Percentiles rank a stretch among this genome's conserved stretches.
Evolutionary conservation across 2,113 vertebrate genomes (phyloP).

Genomic region (Leuciscus idus): DNA sequence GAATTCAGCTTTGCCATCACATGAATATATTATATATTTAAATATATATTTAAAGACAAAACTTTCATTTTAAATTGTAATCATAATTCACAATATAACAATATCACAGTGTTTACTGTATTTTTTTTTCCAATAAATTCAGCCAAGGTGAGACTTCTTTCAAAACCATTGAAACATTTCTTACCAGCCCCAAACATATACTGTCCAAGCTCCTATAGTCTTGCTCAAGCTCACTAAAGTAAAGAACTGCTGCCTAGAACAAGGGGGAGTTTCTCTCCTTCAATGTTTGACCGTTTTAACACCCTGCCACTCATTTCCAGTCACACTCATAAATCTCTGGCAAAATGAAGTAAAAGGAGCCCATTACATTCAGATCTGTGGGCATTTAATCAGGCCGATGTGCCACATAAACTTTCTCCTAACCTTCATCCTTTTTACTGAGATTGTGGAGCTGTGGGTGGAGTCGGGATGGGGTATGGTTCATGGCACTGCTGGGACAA

Average conservation of each 20-base stretch:
- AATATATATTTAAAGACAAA: too few species aligned
- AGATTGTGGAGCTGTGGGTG: conserved; percentile 38
- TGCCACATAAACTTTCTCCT: conserved; percentile 78
- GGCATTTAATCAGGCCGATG: conserved; percentile 71
- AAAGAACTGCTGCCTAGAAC: conserved; percentile 17
- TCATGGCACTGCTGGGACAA: conserved; percentile 6
- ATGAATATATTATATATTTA: too few species aligned
- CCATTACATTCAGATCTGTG: conserved; percentile 75
- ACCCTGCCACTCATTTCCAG: conserved; percentile 74
- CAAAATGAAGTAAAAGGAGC: conserved; percentile 71
- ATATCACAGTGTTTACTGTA: too few species aligned
- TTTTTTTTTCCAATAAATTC: too few species aligned
- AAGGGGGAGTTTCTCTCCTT: conserved; percentile 65
- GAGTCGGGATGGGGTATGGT: not conserved
- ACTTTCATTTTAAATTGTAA: too few species aligned
- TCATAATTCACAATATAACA: too few species aligned
- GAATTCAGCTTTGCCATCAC: too few species aligned
- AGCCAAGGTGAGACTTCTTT: too few species aligned
- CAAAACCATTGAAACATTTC: too few species aligned
- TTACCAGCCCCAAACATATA: not conserved
- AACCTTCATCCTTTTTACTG: conserved; percentile 65
- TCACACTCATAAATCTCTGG: conserved; percentile 71
- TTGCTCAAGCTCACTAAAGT: not conserved
- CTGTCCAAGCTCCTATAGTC: conserved; percentile 33
- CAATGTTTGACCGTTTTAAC: conserved; percentile 74